Percentiles rank a stretch among this genome's conserved stretches.
Evolutionary conservation across 2,113 vertebrate species (phyloP).

Genomic region (Himantopus leucocephalus): DNA sequence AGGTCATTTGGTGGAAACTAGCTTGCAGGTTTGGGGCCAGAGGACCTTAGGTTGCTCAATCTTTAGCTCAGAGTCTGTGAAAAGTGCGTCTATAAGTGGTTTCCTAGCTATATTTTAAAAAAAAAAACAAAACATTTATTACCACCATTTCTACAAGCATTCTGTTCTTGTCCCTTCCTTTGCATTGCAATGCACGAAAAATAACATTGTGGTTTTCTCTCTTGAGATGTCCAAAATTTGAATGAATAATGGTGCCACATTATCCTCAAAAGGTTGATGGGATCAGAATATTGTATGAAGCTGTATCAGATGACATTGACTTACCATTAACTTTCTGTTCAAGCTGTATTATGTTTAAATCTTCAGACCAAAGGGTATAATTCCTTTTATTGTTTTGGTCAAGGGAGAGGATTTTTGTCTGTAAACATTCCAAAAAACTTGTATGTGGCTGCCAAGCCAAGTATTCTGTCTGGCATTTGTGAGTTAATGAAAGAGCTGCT

Average conservation of each 20-base stretch:
- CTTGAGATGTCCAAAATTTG: neutral
- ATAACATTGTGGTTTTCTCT: neutral
- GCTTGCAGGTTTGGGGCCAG: neutral
- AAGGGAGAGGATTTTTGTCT: slow-evolving; percentile 17
- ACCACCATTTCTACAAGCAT: neutral
- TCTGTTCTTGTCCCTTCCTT: neutral
- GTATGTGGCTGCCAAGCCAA: neutral
- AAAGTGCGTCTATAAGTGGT: neutral
- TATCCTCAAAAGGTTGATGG: neutral
- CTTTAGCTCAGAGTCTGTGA: neutral
- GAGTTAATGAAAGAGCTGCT: slow-evolving; percentile 48
- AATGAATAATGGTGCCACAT: neutral
- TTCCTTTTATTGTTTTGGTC: slow-evolving; percentile 33
- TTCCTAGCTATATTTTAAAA: neutral
- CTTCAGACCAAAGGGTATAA: neutral
- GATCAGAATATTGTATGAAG: neutral
- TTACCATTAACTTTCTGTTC: neutral
- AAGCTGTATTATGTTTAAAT: neutral
- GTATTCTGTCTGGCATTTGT: slow-evolving; percentile 8
- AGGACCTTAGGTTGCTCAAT: neutral
- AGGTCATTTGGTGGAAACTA: neutral
- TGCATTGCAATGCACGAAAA: neutral
- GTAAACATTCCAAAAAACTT: slow-evolving; percentile 18
- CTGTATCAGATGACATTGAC: neutral
- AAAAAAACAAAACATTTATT: neutral